A percentile compares a stretch with the other conserved stretches of the same genome.
Conservation (phyloP, 2,888 invertebrate species). For the Cataglyphis livida region DNA sequence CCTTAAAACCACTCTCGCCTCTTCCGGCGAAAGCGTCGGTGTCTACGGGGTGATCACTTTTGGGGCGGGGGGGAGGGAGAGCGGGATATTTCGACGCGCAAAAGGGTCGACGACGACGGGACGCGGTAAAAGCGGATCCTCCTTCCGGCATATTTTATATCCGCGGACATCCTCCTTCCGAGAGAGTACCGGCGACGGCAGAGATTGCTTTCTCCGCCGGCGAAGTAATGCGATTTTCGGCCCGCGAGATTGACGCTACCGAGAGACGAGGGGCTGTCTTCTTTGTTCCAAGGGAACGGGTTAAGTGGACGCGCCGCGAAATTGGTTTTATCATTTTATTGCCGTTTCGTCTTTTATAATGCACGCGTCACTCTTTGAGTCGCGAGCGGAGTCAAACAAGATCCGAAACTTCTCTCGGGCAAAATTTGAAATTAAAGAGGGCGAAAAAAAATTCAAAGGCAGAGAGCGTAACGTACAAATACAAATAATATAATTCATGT, state of each 20-base stretch:
- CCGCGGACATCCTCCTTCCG: slow-evolving; percentile 61
- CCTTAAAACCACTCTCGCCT: slow-evolving; percentile 65
- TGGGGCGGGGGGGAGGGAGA: slow-evolving; percentile 45
- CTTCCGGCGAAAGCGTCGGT: slow-evolving; percentile 67
- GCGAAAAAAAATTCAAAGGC: background rate
- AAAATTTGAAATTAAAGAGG: background rate
- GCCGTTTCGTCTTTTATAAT: slow-evolving; percentile 26
- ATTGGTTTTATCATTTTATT: slow-evolving; percentile 40
- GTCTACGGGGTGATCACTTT: slow-evolving; percentile 67
- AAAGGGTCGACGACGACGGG: slow-evolving; percentile 67
- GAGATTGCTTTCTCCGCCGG: slow-evolving; percentile 72
- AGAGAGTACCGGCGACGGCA: slow-evolving; percentile 41
- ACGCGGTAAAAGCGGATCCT: slow-evolving; percentile 47
- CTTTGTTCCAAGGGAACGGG: slow-evolving; percentile 65
- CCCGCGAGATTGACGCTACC: slow-evolving; percentile 60
- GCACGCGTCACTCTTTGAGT: slow-evolving; percentile 29
- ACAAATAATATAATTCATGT: background rate
- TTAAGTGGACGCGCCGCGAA: slow-evolving; percentile 67
- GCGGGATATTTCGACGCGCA: slow-evolving; percentile 62
- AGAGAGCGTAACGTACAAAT: background rate
- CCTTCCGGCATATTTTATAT: slow-evolving; percentile 69
- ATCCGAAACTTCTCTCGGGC: background rate
- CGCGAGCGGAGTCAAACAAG: slow-evolving; percentile 4
- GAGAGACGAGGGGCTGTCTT: slow-evolving; percentile 36
- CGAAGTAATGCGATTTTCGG: slow-evolving; percentile 71